These are phyloP conservation scores for Tinea pellionella DNA, from an alignment of 2,888 invertebrate species.

Conservation along the genomic window DNA sequence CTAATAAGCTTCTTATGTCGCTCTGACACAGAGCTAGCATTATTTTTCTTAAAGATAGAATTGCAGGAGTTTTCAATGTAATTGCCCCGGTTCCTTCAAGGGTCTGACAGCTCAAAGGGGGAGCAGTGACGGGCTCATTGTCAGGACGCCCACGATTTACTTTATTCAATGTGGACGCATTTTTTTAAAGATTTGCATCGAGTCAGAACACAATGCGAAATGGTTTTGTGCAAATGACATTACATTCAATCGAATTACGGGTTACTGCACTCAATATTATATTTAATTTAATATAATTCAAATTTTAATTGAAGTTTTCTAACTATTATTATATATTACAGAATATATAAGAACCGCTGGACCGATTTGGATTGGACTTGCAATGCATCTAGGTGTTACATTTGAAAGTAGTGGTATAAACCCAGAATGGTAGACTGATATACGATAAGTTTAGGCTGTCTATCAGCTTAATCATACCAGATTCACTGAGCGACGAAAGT, in stretches of 20 bases:
- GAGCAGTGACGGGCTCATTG: constrained; percentile 61
- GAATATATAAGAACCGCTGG: too few relatives aligned
- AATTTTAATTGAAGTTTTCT: too few relatives aligned
- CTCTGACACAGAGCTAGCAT: constrained; percentile 35
- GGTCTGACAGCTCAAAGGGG: constrained; percentile 65
- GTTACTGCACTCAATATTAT: not conserved
- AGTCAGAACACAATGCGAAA: not conserved
- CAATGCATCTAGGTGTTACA: too few relatives aligned
- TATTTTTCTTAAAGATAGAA: constrained; percentile 50
- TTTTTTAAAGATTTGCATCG: constrained; percentile 11
- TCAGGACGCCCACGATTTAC: constrained; percentile 62
- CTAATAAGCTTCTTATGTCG: constrained; percentile 62
- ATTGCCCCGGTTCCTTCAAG: constrained; percentile 67
- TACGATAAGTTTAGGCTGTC: too few relatives aligned
- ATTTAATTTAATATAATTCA: too few relatives aligned
- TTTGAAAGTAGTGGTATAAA: too few relatives aligned
- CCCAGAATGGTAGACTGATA: too few relatives aligned
- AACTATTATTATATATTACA: too few relatives aligned
- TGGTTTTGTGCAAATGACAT: constrained; percentile 8
- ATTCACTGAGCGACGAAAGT: too few relatives aligned
- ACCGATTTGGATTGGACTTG: too few relatives aligned
- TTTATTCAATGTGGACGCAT: constrained; percentile 33
- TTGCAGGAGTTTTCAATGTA: constrained; percentile 63
- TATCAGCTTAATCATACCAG: too few relatives aligned
- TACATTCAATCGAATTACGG: not conserved